Base-by-base conservation (phyloP, 1,140 invertebrate genomes). In the Tribolium madens region DNA sequence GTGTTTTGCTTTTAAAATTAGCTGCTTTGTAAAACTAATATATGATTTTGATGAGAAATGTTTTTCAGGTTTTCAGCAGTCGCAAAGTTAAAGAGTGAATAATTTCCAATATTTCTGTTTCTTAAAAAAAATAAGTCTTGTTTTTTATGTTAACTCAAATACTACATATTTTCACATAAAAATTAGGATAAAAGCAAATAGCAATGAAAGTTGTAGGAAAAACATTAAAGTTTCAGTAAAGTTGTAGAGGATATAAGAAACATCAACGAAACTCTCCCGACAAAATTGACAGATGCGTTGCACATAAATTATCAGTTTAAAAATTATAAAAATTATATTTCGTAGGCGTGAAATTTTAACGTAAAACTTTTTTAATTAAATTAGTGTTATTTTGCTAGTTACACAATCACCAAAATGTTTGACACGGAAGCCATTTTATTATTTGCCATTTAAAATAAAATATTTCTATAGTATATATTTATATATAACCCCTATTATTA, bases 211-310 rank as follows among this genome's bases (percentile, higher is more conserved):
- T 57, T 50, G 9, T n/a, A 7, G 17, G 5, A n/a, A 57, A n/a
- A 57, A 57, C 18, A 57, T 57, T 17, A 21, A 57, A 57, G 52
- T 57, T 57, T 42, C 21, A 17, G 13, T 50, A 17, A 17, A 50
- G 48, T 50, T 50, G 48, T 17, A 13, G 48, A 50, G 15, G 15
- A 50, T 17, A 50, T 15, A 50, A 50, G 48, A 50, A 50, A 7
- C 1, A 50, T 50, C 36, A 42, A 9, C 13, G 6, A 50, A 50
- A 13, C 13, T 10, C 48, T 50, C 1, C 2, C 13, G 48, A 15
- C 3, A 14, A 50, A 14, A 50, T 50, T 17, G 48, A 17, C 48
- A 50, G 48, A 50, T 50, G 48, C 14, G 48, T 50, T 7, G 46
- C 13, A 3, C 0, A 50, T 2, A 50, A 50, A 5, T 50, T 50